Evolutionary conservation across 2,888 invertebrate genomes (phyloP).

Genomic region (Sturmia bella): DNA sequence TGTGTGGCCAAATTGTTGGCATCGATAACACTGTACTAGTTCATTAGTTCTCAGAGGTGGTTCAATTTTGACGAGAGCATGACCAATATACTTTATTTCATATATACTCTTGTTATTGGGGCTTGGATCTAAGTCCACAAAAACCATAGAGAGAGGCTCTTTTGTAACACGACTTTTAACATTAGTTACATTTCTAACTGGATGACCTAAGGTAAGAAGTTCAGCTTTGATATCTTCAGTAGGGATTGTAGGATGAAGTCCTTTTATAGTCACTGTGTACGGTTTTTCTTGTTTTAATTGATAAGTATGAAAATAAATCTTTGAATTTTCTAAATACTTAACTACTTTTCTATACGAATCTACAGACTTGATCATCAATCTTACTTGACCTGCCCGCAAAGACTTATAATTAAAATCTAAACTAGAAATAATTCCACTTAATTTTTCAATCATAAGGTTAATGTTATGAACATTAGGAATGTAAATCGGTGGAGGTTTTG

Average conservation of each 20-base stretch:
- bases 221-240: slow-evolving; percentile 1
- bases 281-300: neutral
- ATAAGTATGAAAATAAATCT: slow-evolving; percentile 3
- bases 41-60: too few relatives aligned
- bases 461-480: neutral
- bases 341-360: neutral
- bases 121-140: too few relatives aligned
- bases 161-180: slow-evolving; percentile 1
- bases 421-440: neutral
- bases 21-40: neutral
- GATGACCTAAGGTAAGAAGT: neutral
- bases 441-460: neutral
- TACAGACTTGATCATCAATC: neutral
- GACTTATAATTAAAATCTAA: slow-evolving; percentile 1
- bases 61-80: too few relatives aligned
- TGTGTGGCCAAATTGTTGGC: slow-evolving; percentile 27
- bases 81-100: too few relatives aligned
- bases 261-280: neutral
- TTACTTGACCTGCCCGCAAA: neutral
- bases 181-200: neutral
- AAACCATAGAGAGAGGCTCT: neutral
- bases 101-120: too few relatives aligned
- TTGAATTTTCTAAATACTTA: neutral
- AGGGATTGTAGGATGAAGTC: neutral
- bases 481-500: slow-evolving; percentile 4